Evolutionary conservation across 2,797 vertebrate genomes (phyloP), one percentile per base, ranked within the genome.

Genomic region (Numenius phaeopus): DNA sequence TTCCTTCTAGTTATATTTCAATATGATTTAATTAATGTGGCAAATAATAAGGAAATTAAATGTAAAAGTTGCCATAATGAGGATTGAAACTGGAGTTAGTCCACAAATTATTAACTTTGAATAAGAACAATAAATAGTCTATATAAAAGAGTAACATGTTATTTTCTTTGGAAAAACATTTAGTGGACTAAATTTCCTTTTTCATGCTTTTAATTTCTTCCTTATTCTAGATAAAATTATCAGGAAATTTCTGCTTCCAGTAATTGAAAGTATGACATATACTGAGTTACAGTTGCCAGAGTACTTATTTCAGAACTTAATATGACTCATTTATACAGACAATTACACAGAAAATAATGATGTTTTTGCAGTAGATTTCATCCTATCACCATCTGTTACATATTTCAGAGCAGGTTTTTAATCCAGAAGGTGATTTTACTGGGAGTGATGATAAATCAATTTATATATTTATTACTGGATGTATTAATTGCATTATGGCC

Each of bases 391-490:
- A 94, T 93, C 91, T 95, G 94, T 50, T 95, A 26, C 12, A 29
- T 81, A 83, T 73, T 84, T 83, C 9, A 61, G 29, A 89, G 26
- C 78, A 92, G 29, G 10, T 92, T 97, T 96, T 90, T 77, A 91
- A 83, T 94, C 37, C 78, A 93, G 77, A 91, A 88, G 54, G 50
- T 69, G 39, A 49, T 72, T 90, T 95, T 66, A 72, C 34, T 59
- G 34, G 10, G 19, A 70, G 11, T 71, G n/a, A 39, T 54, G 23
- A 79, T n/a, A 87, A 81, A 85, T 50, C 23, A 75, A 15, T 42
- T n/a, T 76, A 12, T 55, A 72, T 40, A 39, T 89, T 92, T 89
- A 58, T 79, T 93, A 78, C 18, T 22, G 9, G 11, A 22, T 8
- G 30, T 52, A 87, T 62, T 70, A 76, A 84, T 73, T 79, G 4